Conservation (phyloP, 2,113 vertebrate genomes). For the Ramphastos sulfuratus region DNA sequence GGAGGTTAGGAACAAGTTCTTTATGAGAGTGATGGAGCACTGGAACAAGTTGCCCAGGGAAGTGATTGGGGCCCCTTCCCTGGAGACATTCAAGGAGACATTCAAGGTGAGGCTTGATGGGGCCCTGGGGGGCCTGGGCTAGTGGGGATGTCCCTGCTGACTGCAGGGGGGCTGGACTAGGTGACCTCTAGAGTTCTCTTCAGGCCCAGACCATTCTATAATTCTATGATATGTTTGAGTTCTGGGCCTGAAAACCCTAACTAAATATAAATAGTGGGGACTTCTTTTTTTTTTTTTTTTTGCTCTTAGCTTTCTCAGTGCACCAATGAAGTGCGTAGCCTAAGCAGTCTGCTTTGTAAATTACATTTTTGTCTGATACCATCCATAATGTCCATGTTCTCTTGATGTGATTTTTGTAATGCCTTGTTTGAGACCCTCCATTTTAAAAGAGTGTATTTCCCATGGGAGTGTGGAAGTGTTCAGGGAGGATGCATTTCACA, state of each 20-base stretch:
- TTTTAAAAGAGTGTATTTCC: neutral
- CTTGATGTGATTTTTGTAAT: neutral
- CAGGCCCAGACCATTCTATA: too few species aligned
- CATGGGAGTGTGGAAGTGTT: neutral
- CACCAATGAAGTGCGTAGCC: neutral
- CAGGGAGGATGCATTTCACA: neutral
- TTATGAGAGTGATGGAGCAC: too few species aligned
- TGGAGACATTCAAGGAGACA: too few species aligned
- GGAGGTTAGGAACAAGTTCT: too few species aligned
- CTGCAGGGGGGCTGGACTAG: too few species aligned
- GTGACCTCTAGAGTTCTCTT: too few species aligned
- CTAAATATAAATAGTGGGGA: neutral
- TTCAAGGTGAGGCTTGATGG: too few species aligned
- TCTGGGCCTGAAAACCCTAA: neutral
- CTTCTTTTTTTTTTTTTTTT: neutral
- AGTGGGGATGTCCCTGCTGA: too few species aligned
- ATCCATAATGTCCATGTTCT: neutral
- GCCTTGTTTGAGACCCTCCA: neutral
- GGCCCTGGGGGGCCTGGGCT: too few species aligned
- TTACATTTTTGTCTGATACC: accelerated
- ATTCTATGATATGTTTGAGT: neutral
- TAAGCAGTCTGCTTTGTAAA: neutral
- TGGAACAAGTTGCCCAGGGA: too few species aligned
- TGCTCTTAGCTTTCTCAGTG: neutral
- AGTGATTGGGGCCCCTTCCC: too few species aligned